These are phyloP conservation scores for Epistrophella euchroma DNA, from an alignment of 2,888 invertebrate species.

Conservation along the genomic window DNA sequence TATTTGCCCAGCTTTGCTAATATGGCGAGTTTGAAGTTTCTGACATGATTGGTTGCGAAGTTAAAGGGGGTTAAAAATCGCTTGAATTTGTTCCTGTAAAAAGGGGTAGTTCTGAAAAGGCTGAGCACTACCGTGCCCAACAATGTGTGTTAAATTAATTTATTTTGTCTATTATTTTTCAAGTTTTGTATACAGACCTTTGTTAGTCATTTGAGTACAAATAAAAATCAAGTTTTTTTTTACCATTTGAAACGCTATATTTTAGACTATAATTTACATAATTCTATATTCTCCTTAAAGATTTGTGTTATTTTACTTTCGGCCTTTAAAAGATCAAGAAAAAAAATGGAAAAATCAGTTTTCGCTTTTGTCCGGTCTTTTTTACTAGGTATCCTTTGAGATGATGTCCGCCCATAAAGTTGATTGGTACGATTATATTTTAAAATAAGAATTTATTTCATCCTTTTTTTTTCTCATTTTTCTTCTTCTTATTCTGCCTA, in stretches of 20 bases:
- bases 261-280: not conserved
- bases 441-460: constrained; percentile 22
- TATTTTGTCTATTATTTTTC: too few relatives aligned
- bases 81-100: too few relatives aligned
- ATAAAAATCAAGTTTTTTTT: not conserved
- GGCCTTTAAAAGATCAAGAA: constrained; percentile 12
- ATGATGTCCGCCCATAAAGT: constrained; percentile 40
- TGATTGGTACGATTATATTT: constrained; percentile 46
- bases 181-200: too few relatives aligned
- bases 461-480: not conserved
- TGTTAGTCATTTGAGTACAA: too few relatives aligned
- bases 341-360: not conserved
- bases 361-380: constrained; percentile 18
- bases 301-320: constrained; percentile 20
- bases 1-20: too few relatives aligned
- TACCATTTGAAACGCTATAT: not conserved
- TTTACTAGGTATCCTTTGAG: constrained; percentile 23
- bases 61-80: too few relatives aligned
- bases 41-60: too few relatives aligned
- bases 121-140: too few relatives aligned
- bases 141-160: too few relatives aligned
- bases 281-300: not conserved
- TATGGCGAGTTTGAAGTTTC: too few relatives aligned
- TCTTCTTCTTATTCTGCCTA: not conserved
- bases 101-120: too few relatives aligned